Conservation (phyloP, 1,140 invertebrate genomes). For the Mycetomoellerius zeteki region DNA sequence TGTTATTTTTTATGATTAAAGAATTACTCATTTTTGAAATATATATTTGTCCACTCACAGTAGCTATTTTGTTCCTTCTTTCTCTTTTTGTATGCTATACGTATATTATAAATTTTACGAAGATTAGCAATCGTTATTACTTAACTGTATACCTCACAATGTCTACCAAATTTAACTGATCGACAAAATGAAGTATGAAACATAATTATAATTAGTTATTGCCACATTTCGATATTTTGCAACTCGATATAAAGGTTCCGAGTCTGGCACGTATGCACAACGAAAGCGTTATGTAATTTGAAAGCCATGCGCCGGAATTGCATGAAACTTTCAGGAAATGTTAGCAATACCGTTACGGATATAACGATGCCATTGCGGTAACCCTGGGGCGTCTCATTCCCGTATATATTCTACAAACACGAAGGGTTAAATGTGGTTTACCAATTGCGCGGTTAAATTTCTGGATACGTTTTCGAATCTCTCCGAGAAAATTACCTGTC, state of each 20-base stretch:
- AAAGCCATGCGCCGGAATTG: constrained; percentile 60
- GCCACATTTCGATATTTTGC: constrained; percentile 20
- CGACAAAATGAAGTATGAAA: constrained; percentile 8
- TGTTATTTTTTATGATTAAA: not conserved
- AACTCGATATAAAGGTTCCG: constrained; percentile 31
- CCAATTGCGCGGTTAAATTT: constrained; percentile 55
- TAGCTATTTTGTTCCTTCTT: not conserved
- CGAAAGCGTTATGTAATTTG: constrained; percentile 57
- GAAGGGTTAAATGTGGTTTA: constrained; percentile 67
- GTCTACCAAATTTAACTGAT: not conserved
- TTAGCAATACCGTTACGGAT: constrained; percentile 63
- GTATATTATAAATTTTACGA: not conserved
- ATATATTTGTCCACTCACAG: not conserved
- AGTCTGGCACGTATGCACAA: constrained; percentile 30
- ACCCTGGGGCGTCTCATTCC: constrained; percentile 52
- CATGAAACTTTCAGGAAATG: constrained; percentile 63
- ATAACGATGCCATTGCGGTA: constrained; percentile 62
- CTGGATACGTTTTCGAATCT: constrained; percentile 35
- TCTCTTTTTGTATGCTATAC: not conserved
- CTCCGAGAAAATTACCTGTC: constrained; percentile 55
- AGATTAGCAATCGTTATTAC: not conserved
- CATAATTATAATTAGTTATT: constrained; percentile 11
- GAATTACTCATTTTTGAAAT: not conserved
- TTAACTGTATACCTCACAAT: not conserved
- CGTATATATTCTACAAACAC: constrained; percentile 54